Evolutionary conservation across 2,113 vertebrate species (phyloP).

Genomic region (Ellobius talpinus): DNA sequence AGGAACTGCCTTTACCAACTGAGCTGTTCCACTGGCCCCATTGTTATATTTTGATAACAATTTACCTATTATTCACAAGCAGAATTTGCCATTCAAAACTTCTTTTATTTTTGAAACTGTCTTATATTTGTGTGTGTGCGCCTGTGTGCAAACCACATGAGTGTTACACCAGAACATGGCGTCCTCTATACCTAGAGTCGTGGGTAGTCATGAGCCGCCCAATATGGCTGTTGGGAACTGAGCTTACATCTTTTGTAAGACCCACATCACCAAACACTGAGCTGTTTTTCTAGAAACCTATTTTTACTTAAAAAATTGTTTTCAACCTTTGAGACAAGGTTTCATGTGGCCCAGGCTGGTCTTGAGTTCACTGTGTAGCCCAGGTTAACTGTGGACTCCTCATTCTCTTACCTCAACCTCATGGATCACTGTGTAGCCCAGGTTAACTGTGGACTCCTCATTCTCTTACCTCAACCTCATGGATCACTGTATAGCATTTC

Average conservation of each 20-base stretch:
- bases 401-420: neutral
- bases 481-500: too few relatives aligned
- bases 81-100: neutral
- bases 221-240: neutral
- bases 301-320: neutral
- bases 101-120: neutral
- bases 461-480: neutral
- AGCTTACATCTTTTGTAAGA: neutral
- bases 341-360: neutral
- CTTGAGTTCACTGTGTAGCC: neutral
- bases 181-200: neutral
- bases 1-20: neutral
- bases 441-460: neutral
- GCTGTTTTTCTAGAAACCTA: neutral
- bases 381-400: neutral
- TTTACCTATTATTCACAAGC: neutral
- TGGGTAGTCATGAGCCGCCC: neutral
- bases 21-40: neutral
- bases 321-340: neutral
- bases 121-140: neutral
- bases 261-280: neutral
- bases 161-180: too few relatives aligned
- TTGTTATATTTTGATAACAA: conserved; percentile 28
- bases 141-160: too few relatives aligned
- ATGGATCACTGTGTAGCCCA: neutral